A percentile compares a stretch with the other conserved stretches of the same genome.
Evolutionary conservation across 2,888 invertebrate species (phyloP).

Genomic region (Eupithecia subumbrata): DNA sequence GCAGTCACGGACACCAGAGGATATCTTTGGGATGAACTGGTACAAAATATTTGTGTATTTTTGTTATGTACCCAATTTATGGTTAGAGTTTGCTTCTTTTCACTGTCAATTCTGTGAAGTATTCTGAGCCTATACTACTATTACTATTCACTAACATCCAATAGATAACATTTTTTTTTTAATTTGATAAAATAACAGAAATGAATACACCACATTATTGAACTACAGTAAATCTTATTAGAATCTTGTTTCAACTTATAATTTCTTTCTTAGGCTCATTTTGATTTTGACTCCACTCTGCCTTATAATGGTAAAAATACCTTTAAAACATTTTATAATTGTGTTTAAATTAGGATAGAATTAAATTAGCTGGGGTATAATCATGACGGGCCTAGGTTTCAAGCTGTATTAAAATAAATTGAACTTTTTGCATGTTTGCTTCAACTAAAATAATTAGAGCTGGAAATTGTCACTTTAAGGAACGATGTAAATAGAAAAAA

Average conservation of each 20-base stretch:
- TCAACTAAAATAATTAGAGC: not conserved
- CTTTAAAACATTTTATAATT: not conserved
- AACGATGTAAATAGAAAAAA: not conserved
- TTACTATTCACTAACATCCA: not conserved
- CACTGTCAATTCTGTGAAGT: slow-evolving; percentile 10
- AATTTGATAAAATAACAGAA: not conserved
- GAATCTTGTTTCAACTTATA: not conserved
- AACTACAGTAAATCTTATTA: not conserved
- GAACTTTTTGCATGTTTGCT: slow-evolving; percentile 22
- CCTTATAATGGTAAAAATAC: not conserved
- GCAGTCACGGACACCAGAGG: slow-evolving; percentile 54
- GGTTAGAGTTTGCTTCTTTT: slow-evolving; percentile 41
- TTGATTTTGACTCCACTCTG: not conserved
- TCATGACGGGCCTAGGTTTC: not conserved
- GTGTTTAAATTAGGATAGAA: not conserved
- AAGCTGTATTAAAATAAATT: not conserved
- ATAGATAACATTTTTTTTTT: not conserved
- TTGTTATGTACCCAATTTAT: slow-evolving; percentile 24
- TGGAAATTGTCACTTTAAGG: not conserved
- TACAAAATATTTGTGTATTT: slow-evolving; percentile 65
- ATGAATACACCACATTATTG: slow-evolving; percentile 14
- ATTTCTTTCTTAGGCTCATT: not conserved
- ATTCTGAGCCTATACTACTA: not conserved
- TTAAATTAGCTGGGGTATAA: not conserved
- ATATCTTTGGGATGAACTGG: slow-evolving; percentile 80